Conservation (phyloP, 30 jellyfish, hydroid and myxozoan species). For the Aurelia sp. region DNA sequence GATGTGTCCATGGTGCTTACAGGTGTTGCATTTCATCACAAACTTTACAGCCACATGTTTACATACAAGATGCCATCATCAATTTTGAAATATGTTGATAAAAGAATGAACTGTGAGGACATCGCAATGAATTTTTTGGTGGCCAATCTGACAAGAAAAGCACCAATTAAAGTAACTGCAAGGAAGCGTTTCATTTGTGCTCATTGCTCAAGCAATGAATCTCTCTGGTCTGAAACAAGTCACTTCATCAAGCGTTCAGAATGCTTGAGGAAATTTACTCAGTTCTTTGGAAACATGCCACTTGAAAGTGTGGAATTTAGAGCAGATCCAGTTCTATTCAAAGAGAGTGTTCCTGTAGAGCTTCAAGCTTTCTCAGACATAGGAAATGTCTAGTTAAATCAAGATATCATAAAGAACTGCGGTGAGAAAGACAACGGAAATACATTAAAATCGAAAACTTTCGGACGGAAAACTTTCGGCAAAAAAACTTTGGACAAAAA, state of each 20-base stretch:
- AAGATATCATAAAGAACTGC: no score
- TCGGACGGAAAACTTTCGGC: no score
- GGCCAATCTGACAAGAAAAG: slow-evolving; percentile 87
- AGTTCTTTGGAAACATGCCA: slow-evolving; percentile 91
- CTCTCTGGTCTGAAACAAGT: slow-evolving; percentile 95
- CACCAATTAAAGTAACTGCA: slow-evolving; percentile 94
- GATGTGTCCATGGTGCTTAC: slow-evolving; percentile 95
- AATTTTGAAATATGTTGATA: slow-evolving; percentile 65
- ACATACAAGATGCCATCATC: slow-evolving; percentile 79
- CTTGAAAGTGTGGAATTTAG: slow-evolving; percentile 84
- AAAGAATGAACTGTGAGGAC: slow-evolving; percentile 94
- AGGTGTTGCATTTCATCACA: slow-evolving; percentile 96
- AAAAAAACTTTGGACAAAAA: no score
- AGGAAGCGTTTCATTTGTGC: slow-evolving; percentile 91
- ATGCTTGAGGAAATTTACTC: slow-evolving; percentile 73
- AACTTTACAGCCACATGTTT: slow-evolving; percentile 79
- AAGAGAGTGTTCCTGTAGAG: slow-evolving; percentile 68
- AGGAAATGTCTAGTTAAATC: slow-evolving; percentile 71
- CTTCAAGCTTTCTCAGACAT: slow-evolving; percentile 76
- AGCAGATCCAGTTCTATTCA: slow-evolving; percentile 92
- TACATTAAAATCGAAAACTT: no score
- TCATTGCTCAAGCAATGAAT: slow-evolving; percentile 82
- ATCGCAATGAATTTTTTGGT: slow-evolving; percentile 91
- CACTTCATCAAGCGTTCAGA: slow-evolving; percentile 90
- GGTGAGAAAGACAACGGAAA: no score